phyloP scores from a whole-genome alignment of 2,888 invertebrate genomes.

The Orthosia gracilis region DNA sequence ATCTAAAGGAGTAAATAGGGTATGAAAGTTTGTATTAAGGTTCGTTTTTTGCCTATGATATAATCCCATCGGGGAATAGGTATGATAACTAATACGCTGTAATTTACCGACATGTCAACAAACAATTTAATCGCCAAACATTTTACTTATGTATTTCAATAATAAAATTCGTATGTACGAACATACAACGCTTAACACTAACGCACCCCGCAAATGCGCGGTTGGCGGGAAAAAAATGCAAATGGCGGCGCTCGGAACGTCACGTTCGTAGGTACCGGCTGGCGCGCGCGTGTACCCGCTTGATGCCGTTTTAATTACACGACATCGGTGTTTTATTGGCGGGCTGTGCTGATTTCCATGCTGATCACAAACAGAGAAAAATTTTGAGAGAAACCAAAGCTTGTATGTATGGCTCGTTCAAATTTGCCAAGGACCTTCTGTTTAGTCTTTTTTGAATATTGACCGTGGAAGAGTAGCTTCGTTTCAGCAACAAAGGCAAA shows the following conservation, averaged over 20 bases:
- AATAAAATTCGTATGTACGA: slow-evolving; percentile 47
- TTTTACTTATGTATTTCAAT: slow-evolving; percentile 33
- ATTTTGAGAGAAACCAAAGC: slow-evolving; percentile 41
- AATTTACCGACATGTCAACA: background rate
- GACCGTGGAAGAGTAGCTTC: background rate
- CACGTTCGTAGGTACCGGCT: slow-evolving; percentile 73
- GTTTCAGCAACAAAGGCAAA: background rate
- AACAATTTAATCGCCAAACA: slow-evolving; percentile 8
- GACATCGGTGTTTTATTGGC: slow-evolving; percentile 77
- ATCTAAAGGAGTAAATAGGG: background rate
- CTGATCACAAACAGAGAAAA: slow-evolving; percentile 52
- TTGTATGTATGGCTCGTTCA: background rate
- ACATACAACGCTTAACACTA: slow-evolving; percentile 54
- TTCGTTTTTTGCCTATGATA: background rate
- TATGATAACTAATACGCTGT: background rate
- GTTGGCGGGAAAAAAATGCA: slow-evolving; percentile 83
- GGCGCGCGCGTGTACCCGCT: slow-evolving; percentile 71
- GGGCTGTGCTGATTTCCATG: slow-evolving; percentile 61
- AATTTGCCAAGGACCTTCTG: background rate
- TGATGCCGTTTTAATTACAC: slow-evolving; percentile 82
- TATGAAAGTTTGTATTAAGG: background rate
- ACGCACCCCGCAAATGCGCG: slow-evolving; percentile 71
- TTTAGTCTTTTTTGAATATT: background rate
- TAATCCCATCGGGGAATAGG: background rate
- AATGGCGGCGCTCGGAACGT: slow-evolving; percentile 83